Evolutionary conservation across 2,113 vertebrate species (phyloP), one percentile per base, ranked within the genome.

Genomic region (Thomomys bottae): DNA sequence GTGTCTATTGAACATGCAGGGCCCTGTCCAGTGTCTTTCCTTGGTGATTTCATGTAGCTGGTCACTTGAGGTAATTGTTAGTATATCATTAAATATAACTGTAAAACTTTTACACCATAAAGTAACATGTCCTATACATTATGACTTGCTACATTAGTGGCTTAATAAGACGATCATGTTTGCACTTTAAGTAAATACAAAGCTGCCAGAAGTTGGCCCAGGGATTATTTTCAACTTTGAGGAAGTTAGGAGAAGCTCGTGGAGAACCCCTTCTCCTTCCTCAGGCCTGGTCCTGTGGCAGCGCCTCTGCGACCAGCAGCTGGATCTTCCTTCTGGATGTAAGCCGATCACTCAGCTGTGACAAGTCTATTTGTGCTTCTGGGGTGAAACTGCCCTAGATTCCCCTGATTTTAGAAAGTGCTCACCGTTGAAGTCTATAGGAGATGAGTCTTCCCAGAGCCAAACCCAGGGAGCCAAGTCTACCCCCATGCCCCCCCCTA

Each of bases 1-100:
- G 15, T 1, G 0, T 61, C 61, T 40, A 2, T 2, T 0, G 0
- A 11, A 18, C 23, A 38, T 3, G 14, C 17, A 1, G 20, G 24
- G 3, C 1, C 2, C 24, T 4, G 14, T 24, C 15, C 10, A 36
- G 14, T 3, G 17, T 3, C 36, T 6, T 24, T 3, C 4, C 57
- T 11, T 30, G 15, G 49, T 15, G 36, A 26, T 23, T 20, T 23
- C 30, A 30, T 70, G 17, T 7, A 30, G 30, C 17, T 17, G 59
- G 8, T 42, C 28, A 12, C 57, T 10, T 24, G 30, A 70, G 14
- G 49, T 54, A 54, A 54, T 15, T 54, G 36, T 63, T 38, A 26
- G 34, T 18, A 2, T 10, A 5, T 11, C 36, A 86, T 40, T 45
- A 63, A 49, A 68, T 26, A 12, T 9, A 45, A 64, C 14, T 15